Conservation (phyloP, 1,140 invertebrate genomes). For the Anoplolepis gracilipes region DNA sequence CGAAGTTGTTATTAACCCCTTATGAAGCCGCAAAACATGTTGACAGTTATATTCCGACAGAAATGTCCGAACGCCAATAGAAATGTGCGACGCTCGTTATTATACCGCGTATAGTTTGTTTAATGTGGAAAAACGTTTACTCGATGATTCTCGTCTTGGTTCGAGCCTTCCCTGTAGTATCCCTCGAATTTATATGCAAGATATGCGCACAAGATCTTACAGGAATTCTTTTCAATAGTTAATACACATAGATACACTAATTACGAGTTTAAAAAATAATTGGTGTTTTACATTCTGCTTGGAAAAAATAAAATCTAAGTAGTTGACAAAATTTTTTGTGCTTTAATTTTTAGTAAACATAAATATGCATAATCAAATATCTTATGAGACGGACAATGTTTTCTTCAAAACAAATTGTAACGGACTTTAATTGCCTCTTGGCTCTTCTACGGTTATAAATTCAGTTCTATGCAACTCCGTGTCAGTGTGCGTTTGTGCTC, state of each 20-base stretch:
- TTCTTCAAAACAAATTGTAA: slow-evolving; percentile 47
- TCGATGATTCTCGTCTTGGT: neutral
- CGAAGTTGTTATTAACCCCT: slow-evolving; percentile 49
- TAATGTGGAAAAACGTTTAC: slow-evolving; percentile 12
- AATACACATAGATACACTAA: neutral
- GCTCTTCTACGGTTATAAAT: slow-evolving; percentile 44
- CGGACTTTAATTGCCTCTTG: slow-evolving; percentile 52
- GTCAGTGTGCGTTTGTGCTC: slow-evolving; percentile 41
- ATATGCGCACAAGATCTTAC: neutral
- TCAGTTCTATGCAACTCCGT: slow-evolving; percentile 8
- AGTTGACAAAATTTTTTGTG: no score
- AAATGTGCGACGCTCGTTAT: slow-evolving; percentile 26
- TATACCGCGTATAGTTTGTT: slow-evolving; percentile 17
- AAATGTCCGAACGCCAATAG: slow-evolving; percentile 39
- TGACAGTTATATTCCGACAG: slow-evolving; percentile 52
- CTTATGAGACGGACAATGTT: neutral
- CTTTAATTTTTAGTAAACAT: neutral
- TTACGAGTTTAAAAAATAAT: neutral
- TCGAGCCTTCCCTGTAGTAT: neutral
- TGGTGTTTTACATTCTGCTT: neutral
- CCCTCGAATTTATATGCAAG: slow-evolving; percentile 8
- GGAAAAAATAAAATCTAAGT: neutral
- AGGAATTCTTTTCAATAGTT: neutral
- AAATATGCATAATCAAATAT: neutral
- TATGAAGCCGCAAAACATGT: slow-evolving; percentile 38